Evolutionary conservation across 2,797 vertebrate genomes (phyloP).

Genomic region (Adelosebastes latens): DNA sequence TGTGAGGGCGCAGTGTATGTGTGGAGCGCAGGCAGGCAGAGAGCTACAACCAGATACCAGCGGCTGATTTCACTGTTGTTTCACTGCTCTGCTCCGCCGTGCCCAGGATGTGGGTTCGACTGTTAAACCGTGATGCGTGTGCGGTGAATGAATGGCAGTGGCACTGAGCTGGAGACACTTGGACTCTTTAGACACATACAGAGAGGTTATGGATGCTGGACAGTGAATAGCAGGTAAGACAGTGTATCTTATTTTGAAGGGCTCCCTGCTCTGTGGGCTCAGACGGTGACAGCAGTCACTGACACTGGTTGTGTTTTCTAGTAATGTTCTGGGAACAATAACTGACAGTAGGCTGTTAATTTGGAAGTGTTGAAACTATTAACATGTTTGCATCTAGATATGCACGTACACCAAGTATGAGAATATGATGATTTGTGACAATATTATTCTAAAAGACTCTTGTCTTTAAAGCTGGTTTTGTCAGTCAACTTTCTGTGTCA

Average conservation of each 20-base stretch:
- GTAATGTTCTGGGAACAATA: background rate
- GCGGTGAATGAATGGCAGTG: constrained; percentile 61
- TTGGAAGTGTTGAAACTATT: background rate
- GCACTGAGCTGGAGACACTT: constrained; percentile 42
- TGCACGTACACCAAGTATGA: background rate
- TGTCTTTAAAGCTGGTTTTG: background rate
- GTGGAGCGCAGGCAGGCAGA: constrained; percentile 12
- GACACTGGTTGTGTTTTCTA: background rate
- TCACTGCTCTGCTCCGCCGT: background rate
- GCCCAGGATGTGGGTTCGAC: constrained; percentile 75
- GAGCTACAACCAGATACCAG: background rate
- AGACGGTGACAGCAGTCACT: background rate
- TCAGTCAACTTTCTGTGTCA: background rate
- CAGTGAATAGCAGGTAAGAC: constrained; percentile 70
- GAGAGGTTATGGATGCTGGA: constrained; percentile 57
- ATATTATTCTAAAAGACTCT: background rate
- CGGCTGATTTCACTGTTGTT: constrained; percentile 5
- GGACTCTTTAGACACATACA: constrained; percentile 15
- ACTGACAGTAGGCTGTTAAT: background rate
- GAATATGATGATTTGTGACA: background rate
- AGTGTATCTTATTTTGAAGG: background rate
- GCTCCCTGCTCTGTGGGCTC: background rate
- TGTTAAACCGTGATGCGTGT: constrained; percentile 18
- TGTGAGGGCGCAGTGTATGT: constrained; percentile 29
- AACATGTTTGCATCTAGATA: background rate